Conservation (phyloP, 1,140 invertebrate species). For the Platyscapa corneri region DNA sequence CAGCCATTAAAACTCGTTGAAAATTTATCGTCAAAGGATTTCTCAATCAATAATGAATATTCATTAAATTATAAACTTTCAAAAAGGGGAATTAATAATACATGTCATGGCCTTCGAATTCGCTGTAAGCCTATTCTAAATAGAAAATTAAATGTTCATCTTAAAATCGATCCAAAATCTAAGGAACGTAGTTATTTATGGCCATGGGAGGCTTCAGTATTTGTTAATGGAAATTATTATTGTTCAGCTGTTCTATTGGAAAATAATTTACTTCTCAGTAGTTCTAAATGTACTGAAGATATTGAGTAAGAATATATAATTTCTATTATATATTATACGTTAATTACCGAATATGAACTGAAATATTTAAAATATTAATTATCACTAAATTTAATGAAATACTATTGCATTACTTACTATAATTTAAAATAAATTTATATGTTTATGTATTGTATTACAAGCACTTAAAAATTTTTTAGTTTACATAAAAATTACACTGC, state of each 20-base stretch:
- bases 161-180: slow-evolving; percentile 51
- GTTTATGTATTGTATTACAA: not conserved
- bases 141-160: slow-evolving; percentile 55
- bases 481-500: slow-evolving; percentile 77
- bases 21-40: not conserved
- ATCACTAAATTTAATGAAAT: not conserved
- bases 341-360: too few species aligned
- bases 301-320: slow-evolving; percentile 71
- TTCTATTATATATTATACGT: slow-evolving; percentile 21
- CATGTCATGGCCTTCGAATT: slow-evolving; percentile 57
- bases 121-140: slow-evolving; percentile 63
- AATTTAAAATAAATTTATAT: too few species aligned
- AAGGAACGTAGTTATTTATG: slow-evolving; percentile 67
- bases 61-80: not conserved
- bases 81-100: slow-evolving; percentile 24
- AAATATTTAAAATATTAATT: not conserved
- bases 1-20: slow-evolving; percentile 47
- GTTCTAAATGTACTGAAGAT: slow-evolving; percentile 75
- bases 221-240: slow-evolving; percentile 78
- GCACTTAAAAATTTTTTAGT: slow-evolving; percentile 66
- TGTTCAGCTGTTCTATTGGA: slow-evolving; percentile 81
- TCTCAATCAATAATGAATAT: slow-evolving; percentile 23
- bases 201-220: slow-evolving; percentile 83
- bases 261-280: slow-evolving; percentile 78
- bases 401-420: not conserved